Evolutionary conservation across 2,113 vertebrate genomes (phyloP), one percentile per base, ranked within the genome.

Genomic region (Orthonyx spaldingii): DNA sequence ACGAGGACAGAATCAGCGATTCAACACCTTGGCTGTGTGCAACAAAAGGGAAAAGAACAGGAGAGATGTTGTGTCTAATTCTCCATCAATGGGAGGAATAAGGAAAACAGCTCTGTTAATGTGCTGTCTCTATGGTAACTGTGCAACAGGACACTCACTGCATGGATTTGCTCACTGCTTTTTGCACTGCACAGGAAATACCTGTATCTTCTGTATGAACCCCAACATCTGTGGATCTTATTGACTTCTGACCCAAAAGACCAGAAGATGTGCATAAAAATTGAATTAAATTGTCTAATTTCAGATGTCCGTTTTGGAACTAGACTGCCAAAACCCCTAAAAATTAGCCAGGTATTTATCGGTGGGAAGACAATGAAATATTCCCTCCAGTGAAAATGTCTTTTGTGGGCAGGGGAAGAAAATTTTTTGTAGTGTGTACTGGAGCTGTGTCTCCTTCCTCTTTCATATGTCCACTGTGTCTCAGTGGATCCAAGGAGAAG

Each of bases 71-170:
- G 37, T 22, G 20, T 46, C 53, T 63, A n/a, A 78, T 74, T 93
- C 70, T 39, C 70, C 32, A 68, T 19, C 20, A 9, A 5, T 7
- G 66, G 46, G 6, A 39, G 85, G 46, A 61, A 35, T 33, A 46
- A 68, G 46, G n/a, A 64, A n/a, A 76, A 7, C 5, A 37, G 12
- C 22, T 42, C n/a, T n/a, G 86, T 35, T 52, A 32, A 64, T 27
- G 33, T 32, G 26, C 83, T 39, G 65, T 92, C 83, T 92, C 93
- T 22, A 78, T 92, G 79, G 95, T 53, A 93, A 96, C 94, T 15
- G 15, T 32, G 46, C 41, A 68, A n/a, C 57, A 37, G 66, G 44
- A 64, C 46, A 33, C 53, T 57, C 47, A 3, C 42, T 28, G 17
- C 22, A 0, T 3, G 6, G 12, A 18, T 52, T 52, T n/a, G 39